These are phyloP conservation scores for Ochropleura plecta DNA, from an alignment of 2,888 invertebrate genomes.

Conservation along the genomic window DNA sequence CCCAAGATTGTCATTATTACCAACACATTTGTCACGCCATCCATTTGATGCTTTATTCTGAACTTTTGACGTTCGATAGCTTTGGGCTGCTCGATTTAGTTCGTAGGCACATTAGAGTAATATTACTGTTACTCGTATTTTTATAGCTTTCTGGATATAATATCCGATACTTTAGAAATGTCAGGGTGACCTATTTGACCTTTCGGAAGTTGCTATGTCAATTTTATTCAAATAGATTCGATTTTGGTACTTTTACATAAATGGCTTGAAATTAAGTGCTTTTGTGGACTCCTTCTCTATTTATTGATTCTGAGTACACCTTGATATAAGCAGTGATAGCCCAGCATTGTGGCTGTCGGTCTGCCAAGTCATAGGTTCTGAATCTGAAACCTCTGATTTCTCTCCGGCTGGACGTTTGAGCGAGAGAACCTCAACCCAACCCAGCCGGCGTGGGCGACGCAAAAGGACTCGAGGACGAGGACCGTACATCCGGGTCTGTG, in stretches of 20 bases:
- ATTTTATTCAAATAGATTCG: background rate
- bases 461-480: too few species aligned
- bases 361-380: too few species aligned
- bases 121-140: constrained; percentile 26
- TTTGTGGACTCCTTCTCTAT: background rate
- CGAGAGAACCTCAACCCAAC: too few species aligned
- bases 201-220: background rate
- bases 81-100: constrained; percentile 23
- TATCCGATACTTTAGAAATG: constrained; percentile 39
- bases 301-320: background rate
- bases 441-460: too few species aligned
- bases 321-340: too few species aligned
- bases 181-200: constrained; percentile 16
- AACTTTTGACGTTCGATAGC: constrained; percentile 21
- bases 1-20: constrained; percentile 39
- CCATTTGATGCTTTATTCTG: constrained; percentile 18
- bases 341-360: too few species aligned
- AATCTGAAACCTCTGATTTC: too few species aligned
- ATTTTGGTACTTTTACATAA: background rate
- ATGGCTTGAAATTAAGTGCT: background rate
- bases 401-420: too few species aligned
- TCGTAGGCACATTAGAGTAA: constrained; percentile 24
- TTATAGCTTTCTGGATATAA: constrained; percentile 28
- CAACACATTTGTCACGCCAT: constrained; percentile 30
- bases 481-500: too few species aligned